A percentile compares a stretch with the other conserved stretches of the same genome.
phyloP scores from a whole-genome alignment of 2,797 vertebrate genomes.

The Xenopus petersii region DNA sequence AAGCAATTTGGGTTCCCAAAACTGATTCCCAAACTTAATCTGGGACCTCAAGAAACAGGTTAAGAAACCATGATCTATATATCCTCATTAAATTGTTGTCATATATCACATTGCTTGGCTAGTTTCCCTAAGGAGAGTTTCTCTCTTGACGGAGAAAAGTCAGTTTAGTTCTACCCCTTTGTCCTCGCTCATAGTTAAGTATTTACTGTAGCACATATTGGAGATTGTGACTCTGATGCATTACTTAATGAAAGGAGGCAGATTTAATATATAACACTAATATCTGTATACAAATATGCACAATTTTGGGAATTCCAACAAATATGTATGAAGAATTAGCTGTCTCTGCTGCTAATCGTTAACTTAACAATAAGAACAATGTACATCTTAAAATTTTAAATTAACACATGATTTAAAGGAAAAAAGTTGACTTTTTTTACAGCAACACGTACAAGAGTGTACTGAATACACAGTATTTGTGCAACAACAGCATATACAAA shows the following conservation, averaged over 20 bases:
- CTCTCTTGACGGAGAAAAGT: too few species aligned
- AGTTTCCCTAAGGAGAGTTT: too few species aligned
- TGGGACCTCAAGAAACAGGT: too few species aligned
- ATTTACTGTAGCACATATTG: too few species aligned
- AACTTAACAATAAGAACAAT: constrained; percentile 2
- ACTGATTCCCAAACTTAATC: too few species aligned
- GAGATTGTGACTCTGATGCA: neutral
- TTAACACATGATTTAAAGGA: constrained; percentile 30
- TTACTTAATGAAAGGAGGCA: constrained; percentile 11
- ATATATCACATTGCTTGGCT: too few species aligned
- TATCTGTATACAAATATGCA: constrained; percentile 36
- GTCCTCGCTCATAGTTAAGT: too few species aligned
- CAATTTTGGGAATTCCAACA: neutral
- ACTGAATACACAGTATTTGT: constrained; percentile 39
- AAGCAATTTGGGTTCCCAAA: too few species aligned
- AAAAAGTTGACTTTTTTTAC: constrained; percentile 19
- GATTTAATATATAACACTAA: constrained; percentile 28
- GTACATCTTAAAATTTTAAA: constrained; percentile 21
- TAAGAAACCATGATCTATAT: too few species aligned
- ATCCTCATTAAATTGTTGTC: too few species aligned
- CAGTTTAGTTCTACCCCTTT: too few species aligned
- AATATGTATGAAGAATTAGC: neutral
- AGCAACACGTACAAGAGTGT: constrained; percentile 36
- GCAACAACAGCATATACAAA: constrained; percentile 45
- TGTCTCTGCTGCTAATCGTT: neutral